These are phyloP conservation scores for Seriola dumerili DNA, from an alignment of 2,113 vertebrate genomes.

Conservation along the genomic window DNA sequence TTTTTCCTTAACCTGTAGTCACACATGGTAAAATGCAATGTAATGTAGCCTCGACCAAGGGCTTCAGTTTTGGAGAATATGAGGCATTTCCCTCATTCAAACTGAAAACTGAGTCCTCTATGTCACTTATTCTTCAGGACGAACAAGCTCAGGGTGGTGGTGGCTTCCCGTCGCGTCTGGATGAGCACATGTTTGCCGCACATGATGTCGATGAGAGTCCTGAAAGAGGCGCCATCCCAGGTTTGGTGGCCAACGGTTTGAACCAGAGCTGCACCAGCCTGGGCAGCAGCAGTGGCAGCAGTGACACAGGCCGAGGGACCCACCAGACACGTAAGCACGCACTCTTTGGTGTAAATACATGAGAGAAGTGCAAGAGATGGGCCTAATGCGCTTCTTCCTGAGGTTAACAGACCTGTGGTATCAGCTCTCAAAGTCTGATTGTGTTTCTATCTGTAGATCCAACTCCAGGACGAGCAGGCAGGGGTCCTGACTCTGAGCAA, in stretches of 20 bases:
- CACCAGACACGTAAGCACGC: constrained; percentile 70
- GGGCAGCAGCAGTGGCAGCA: constrained; percentile 92
- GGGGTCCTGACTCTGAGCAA: constrained; percentile 89
- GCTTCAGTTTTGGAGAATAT: not conserved
- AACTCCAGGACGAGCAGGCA: constrained; percentile 82
- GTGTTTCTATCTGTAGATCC: constrained; percentile 61
- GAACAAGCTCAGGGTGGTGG: constrained; percentile 82
- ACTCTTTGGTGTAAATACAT: not conserved
- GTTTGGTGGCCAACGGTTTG: constrained; percentile 89
- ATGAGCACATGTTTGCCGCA: constrained; percentile 85
- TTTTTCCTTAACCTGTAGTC: not conserved
- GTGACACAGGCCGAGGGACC: constrained; percentile 87
- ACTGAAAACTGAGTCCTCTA: not conserved
- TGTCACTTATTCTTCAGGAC: constrained; percentile 81
- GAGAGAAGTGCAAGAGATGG: too few species aligned
- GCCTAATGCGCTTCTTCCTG: not conserved
- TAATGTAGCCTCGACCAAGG: not conserved
- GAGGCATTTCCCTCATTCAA: not conserved
- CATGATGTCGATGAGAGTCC: constrained; percentile 79
- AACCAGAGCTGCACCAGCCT: constrained; percentile 94
- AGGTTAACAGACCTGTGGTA: accelerated
- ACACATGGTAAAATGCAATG: not conserved
- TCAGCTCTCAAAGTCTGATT: not conserved
- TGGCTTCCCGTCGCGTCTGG: constrained; percentile 89
- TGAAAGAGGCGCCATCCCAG: constrained; percentile 78